phyloP scores from a whole-genome alignment of 2,888 invertebrate genomes.

The Cosmia trapezina region DNA sequence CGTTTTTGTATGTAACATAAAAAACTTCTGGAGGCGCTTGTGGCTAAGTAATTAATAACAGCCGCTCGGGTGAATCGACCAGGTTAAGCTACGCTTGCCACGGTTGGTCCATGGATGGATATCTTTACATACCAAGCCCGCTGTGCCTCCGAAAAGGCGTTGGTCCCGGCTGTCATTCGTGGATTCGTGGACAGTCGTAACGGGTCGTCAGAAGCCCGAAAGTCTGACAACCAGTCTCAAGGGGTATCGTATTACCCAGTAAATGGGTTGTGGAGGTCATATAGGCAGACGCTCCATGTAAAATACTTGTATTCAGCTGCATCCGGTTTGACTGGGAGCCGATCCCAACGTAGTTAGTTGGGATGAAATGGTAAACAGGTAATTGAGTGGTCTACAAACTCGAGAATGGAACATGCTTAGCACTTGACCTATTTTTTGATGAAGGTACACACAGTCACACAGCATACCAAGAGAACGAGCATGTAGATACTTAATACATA shows the following conservation, averaged over 20 bases:
- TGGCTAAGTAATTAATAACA: neutral
- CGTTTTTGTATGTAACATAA: too few relatives aligned
- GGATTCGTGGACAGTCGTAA: neutral
- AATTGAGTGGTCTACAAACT: neutral
- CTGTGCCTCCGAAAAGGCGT: neutral
- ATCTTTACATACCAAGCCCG: neutral
- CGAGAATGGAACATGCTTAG: too few relatives aligned
- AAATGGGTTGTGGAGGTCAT: neutral
- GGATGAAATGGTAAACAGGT: neutral
- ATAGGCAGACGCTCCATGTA: neutral
- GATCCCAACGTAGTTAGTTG: neutral
- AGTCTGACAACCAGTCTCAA: neutral
- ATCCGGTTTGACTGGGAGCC: neutral
- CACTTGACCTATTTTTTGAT: constrained; percentile 8
- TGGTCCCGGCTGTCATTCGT: neutral
- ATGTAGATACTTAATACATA: constrained; percentile 1
- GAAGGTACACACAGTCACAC: too few relatives aligned
- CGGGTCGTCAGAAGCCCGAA: neutral
- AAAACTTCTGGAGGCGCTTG: too few relatives aligned
- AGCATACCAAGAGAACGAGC: constrained; percentile 2
- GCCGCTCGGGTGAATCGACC: neutral
- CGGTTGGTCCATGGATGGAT: neutral
- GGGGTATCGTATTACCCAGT: neutral
- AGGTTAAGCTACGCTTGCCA: neutral
- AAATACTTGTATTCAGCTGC: neutral